Evolutionary conservation across 2,888 invertebrate genomes (phyloP).

Genomic region (Cryptophagus acutangulus): DNA sequence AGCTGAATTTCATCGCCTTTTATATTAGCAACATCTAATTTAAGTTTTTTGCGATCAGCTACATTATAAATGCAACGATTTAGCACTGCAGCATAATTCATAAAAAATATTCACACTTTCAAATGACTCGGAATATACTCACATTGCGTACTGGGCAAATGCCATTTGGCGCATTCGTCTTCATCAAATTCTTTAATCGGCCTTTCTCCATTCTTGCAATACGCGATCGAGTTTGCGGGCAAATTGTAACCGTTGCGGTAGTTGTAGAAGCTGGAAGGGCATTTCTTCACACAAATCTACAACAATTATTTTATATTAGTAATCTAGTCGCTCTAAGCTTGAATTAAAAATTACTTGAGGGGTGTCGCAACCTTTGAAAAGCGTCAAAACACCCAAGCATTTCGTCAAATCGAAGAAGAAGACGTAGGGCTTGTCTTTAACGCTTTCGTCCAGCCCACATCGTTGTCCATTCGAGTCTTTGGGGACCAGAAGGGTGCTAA

Average conservation of each 20-base stretch:
- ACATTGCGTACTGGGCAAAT: slow-evolving; percentile 66
- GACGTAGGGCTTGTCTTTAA: slow-evolving; percentile 63
- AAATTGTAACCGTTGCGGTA: neutral
- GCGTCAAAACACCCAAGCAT: slow-evolving; percentile 67
- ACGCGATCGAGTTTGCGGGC: neutral
- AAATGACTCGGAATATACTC: slow-evolving; percentile 43
- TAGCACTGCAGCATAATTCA: neutral
- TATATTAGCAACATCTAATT: neutral
- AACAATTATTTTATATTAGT: no score
- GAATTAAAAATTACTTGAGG: slow-evolving; percentile 58
- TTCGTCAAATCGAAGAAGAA: slow-evolving; percentile 80
- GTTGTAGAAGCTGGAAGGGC: slow-evolving; percentile 52
- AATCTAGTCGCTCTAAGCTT: no score
- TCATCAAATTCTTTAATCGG: slow-evolving; percentile 3
- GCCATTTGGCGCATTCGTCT: slow-evolving; percentile 62
- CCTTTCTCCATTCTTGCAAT: neutral
- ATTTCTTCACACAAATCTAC: slow-evolving; percentile 66
- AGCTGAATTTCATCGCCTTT: neutral
- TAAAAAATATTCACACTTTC: slow-evolving; percentile 1
- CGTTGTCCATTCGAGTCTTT: slow-evolving; percentile 73
- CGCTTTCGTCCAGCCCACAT: slow-evolving; percentile 70
- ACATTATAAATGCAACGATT: neutral
- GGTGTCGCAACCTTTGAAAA: slow-evolving; percentile 73
- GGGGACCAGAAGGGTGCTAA: slow-evolving; percentile 69
- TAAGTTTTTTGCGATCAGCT: slow-evolving; percentile 1